Conservation (phyloP, 2,888 invertebrate species). For the Nemurella pictetii region DNA sequence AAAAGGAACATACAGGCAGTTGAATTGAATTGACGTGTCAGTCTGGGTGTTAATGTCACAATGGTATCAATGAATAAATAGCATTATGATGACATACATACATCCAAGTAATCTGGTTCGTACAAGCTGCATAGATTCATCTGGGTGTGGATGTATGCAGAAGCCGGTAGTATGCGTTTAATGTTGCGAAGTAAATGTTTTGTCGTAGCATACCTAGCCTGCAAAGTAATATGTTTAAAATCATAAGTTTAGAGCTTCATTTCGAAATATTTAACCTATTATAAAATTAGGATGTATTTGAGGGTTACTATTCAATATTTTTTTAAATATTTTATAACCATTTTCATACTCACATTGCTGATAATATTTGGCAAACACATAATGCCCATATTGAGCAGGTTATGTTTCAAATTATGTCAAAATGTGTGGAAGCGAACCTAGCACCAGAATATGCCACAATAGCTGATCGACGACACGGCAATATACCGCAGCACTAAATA, state of each 20-base stretch:
- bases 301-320: too few species aligned
- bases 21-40: too few species aligned
- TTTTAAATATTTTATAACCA: too few species aligned
- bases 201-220: background rate
- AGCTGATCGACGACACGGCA: too few species aligned
- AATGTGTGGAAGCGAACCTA: too few species aligned
- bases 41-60: background rate
- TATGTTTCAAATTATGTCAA: background rate
- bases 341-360: background rate
- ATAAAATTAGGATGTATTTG: too few species aligned
- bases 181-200: background rate
- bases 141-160: background rate
- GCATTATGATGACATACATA: slow-evolving; percentile 51
- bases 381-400: background rate
- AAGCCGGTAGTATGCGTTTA: background rate
- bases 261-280: background rate
- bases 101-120: slow-evolving; percentile 76
- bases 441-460: too few species aligned
- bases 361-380: background rate
- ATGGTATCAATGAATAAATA: background rate
- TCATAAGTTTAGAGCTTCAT: background rate
- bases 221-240: background rate
- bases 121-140: slow-evolving; percentile 50
- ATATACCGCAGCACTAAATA: too few species aligned
- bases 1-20: too few species aligned